Conservation (phyloP, 2,888 invertebrate genomes). For the Dryococelus australis region DNA sequence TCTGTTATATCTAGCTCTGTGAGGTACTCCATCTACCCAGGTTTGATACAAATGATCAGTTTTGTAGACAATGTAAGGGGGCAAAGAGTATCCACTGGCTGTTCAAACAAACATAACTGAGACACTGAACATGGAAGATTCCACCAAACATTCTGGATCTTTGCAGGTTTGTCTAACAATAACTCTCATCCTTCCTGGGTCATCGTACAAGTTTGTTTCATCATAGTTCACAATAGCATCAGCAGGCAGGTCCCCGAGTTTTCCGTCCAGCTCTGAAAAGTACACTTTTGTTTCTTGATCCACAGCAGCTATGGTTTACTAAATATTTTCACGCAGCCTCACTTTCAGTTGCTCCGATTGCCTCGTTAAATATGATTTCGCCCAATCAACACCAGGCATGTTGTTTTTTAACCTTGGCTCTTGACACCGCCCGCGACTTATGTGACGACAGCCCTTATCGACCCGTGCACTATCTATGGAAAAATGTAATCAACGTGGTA, state of each 20-base stretch:
- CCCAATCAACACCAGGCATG: constrained; percentile 18
- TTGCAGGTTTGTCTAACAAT: constrained; percentile 43
- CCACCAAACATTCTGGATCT: constrained; percentile 46
- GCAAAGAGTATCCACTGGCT: constrained; percentile 42
- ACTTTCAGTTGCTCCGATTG: constrained; percentile 25
- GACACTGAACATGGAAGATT: constrained; percentile 32
- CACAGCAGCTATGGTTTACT: constrained; percentile 11
- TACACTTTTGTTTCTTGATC: constrained; percentile 41
- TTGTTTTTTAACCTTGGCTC: neutral
- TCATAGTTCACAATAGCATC: constrained; percentile 51
- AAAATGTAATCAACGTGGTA: neutral
- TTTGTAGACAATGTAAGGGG: constrained; percentile 46
- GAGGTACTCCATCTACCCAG: constrained; percentile 44
- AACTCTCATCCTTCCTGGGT: constrained; percentile 49
- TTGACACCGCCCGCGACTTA: neutral
- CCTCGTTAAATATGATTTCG: constrained; percentile 18
- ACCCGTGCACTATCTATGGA: neutral
- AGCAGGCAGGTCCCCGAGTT: constrained; percentile 41
- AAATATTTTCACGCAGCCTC: constrained; percentile 17
- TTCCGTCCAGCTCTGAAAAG: constrained; percentile 47
- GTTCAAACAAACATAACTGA: constrained; percentile 40
- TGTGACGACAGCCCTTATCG: neutral
- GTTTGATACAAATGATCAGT: constrained; percentile 42
- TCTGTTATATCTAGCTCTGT: constrained; percentile 48
- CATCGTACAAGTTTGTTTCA: constrained; percentile 53